Base-by-base conservation (phyloP, 2,113 vertebrate genomes). In the Phycodurus eques region DNA sequence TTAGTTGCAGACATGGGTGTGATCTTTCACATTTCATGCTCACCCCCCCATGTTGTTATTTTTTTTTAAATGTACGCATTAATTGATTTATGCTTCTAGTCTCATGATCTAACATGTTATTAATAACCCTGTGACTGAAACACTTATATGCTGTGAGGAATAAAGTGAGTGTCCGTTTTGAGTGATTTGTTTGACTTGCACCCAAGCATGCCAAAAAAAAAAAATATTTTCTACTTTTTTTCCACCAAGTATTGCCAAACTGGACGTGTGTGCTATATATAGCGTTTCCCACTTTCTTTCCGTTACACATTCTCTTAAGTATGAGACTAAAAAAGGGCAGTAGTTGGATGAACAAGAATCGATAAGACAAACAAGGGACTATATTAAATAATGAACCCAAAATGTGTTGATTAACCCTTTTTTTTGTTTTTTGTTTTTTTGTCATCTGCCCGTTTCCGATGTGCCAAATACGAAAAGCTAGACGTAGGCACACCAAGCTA, bases 111-210 rank as follows among this genome's bases (percentile, higher is more conserved):
- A 15, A 31, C 47, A 17, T 54, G 49, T 2, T 77, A 67, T 80
- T 77, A n/a, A 77, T 80, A 73, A 81, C 77, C 73, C 73, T 72
- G 80, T 84, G 83, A 86, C 86, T 83, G 80, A 87, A 87, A 79
- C 83, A 68, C 73, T 86, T 59, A 74, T 81, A 85, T 88, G 84
- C 83, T 84, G 83, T 90, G 78, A 88, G 84, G 77, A 93, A 91
- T 92, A 92, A 90, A 92, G 76, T 88, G 85, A 19, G 31, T 31
- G 17, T 61, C 88, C 47, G 4, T n/a, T 54, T 54, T n/a, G 20
- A 56, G 20, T 43, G 6, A 43, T 56, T 56, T 68, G 14, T 35
- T 68, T 54, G 47, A 35, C 39, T 53, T 68, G 10, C 3, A 51
- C 11, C 12, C 65, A 66, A 67, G 12, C 5, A 72, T 61, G 44